A percentile compares a stretch with the other conserved stretches of the same genome.
Evolutionary conservation across 2,113 vertebrate genomes (phyloP).

Genomic region (Propithecus coquereli): DNA sequence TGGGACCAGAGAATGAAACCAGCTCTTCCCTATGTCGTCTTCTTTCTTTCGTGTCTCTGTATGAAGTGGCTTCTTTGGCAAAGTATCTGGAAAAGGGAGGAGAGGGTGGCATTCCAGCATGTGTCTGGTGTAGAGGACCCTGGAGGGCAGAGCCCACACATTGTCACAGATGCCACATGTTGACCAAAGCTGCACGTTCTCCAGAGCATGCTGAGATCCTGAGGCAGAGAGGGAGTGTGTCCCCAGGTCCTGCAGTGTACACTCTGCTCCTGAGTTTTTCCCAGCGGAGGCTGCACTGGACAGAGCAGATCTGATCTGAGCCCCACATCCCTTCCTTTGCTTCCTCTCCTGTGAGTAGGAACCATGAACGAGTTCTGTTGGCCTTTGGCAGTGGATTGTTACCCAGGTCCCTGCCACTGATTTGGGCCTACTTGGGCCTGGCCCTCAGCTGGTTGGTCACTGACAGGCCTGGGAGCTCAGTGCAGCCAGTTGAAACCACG

Average conservation of each 20-base stretch:
- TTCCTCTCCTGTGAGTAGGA: background rate
- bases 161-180: background rate
- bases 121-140: no score
- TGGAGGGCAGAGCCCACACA: background rate
- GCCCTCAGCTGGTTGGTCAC: background rate
- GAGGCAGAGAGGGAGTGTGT: background rate
- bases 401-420: accelerated
- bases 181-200: background rate
- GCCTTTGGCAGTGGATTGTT: background rate
- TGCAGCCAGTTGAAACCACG: background rate
- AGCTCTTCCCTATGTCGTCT: background rate
- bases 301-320: background rate
- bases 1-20: background rate
- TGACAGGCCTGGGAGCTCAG: background rate
- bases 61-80: background rate
- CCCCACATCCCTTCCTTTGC: no score
- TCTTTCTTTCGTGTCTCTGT: background rate
- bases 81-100: background rate
- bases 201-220: background rate
- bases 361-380: background rate
- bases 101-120: background rate
- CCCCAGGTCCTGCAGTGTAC: accelerated
- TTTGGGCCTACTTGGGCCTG: background rate
- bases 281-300: background rate
- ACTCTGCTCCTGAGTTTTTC: background rate